Percentiles rank a stretch among this genome's conserved stretches.
phyloP scores from a whole-genome alignment of 2,113 vertebrate species.

The Cricetomys ansorgei region DNA sequence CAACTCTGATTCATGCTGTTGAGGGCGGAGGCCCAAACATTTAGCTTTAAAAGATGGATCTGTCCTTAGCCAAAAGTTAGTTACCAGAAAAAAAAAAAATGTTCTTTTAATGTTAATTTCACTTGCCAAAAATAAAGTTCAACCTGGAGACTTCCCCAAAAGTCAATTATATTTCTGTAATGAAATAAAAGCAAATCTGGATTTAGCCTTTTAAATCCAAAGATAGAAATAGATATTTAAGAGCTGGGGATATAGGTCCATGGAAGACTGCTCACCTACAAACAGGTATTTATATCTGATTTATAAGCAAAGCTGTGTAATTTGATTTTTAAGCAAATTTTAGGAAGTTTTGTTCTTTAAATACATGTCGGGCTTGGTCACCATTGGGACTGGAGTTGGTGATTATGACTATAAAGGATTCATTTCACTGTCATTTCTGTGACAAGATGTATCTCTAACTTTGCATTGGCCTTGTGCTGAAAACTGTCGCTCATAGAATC shows the following conservation, averaged over 20 bases:
- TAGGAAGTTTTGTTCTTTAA: not conserved
- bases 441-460: not conserved
- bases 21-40: constrained; percentile 12
- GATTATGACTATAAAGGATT: not conserved
- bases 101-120: not conserved
- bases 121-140: constrained; percentile 41
- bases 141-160: constrained; percentile 18
- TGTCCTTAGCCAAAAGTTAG: not conserved
- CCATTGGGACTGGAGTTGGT: not conserved
- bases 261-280: not conserved
- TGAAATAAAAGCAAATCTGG: not conserved
- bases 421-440: not conserved
- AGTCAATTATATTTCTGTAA: not conserved
- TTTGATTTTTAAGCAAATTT: not conserved
- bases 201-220: not conserved
- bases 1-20: constrained; percentile 3
- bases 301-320: not conserved
- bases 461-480: not conserved
- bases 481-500: not conserved
- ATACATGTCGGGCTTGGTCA: not conserved
- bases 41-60: constrained; percentile 75
- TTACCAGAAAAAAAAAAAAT: constrained; percentile 34
- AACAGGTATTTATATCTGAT: not conserved
- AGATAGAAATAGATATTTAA: not conserved
- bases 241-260: too few relatives aligned